phyloP scores from a whole-genome alignment of 2,888 invertebrate species.

The Melikaiella ostensackeni region DNA sequence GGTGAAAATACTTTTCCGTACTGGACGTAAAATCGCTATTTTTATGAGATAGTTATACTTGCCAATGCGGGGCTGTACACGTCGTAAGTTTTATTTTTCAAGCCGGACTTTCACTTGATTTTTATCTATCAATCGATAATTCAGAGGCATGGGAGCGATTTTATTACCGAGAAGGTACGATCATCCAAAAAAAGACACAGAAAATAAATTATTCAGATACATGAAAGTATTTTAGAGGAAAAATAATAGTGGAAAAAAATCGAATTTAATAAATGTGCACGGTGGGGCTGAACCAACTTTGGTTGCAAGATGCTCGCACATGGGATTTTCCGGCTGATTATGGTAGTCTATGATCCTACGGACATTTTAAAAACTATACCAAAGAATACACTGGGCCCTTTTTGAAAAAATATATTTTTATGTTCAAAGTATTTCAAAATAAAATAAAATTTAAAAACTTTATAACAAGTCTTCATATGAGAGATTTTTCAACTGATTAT shows the following conservation, averaged over 20 bases:
- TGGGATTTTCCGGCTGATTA: too few species aligned
- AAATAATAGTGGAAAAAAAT: not conserved
- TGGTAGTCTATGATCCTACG: too few species aligned
- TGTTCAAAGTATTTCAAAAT: too few species aligned
- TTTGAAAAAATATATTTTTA: too few species aligned
- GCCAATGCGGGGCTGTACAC: constrained; percentile 16
- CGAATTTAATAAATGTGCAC: not conserved
- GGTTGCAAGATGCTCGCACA: too few species aligned
- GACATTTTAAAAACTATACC: too few species aligned
- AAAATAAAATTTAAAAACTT: too few species aligned
- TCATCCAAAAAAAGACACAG: not conserved
- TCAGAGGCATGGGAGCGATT: not conserved
- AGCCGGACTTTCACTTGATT: constrained; percentile 21
- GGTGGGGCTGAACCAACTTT: too few species aligned
- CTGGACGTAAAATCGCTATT: constrained; percentile 46
- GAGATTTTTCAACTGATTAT: too few species aligned
- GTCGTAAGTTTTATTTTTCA: constrained; percentile 24
- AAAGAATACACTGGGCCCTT: too few species aligned
- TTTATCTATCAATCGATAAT: constrained; percentile 24
- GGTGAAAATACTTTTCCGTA: constrained; percentile 44
- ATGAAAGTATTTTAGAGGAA: not conserved
- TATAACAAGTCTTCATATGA: too few species aligned
- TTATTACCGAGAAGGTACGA: not conserved
- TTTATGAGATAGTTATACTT: constrained; percentile 48
- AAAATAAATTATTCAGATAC: not conserved